Conservation (phyloP, 2,113 vertebrate genomes). For the Sorex fumeus region DNA sequence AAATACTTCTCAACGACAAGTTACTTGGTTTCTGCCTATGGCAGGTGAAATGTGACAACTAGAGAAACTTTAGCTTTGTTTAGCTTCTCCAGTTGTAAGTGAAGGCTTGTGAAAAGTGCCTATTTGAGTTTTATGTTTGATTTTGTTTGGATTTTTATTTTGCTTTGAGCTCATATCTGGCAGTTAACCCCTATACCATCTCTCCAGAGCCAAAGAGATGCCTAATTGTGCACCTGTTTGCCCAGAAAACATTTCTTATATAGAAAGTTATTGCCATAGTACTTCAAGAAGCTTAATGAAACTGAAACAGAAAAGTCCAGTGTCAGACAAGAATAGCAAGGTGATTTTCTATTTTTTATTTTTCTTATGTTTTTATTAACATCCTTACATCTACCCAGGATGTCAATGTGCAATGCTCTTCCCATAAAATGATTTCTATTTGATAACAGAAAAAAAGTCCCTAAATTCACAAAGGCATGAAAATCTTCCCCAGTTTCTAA, state of each 20-base stretch:
- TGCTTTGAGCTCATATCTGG: too few species aligned
- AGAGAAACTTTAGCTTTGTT: background rate
- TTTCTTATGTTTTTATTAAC: background rate
- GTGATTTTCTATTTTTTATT: constrained; percentile 3
- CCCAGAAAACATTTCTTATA: background rate
- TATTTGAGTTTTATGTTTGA: background rate
- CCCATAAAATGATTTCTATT: background rate
- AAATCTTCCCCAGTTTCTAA: background rate
- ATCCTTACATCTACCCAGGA: background rate
- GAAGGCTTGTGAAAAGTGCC: background rate
- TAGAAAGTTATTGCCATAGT: background rate
- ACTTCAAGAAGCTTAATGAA: background rate
- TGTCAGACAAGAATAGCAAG: constrained; percentile 15
- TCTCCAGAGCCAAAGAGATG: too few species aligned
- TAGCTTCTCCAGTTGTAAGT: background rate
- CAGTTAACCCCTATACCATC: too few species aligned
- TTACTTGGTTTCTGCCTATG: background rate
- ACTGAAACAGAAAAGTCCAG: background rate
- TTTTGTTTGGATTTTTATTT: too few species aligned
- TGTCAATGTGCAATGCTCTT: background rate
- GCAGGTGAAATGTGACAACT: background rate
- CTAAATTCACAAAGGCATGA: background rate
- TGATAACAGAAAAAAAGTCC: background rate
- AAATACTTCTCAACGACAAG: background rate
- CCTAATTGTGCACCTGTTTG: background rate